Conservation (phyloP, 2,888 invertebrate genomes). For the Melipona beecheii region DNA sequence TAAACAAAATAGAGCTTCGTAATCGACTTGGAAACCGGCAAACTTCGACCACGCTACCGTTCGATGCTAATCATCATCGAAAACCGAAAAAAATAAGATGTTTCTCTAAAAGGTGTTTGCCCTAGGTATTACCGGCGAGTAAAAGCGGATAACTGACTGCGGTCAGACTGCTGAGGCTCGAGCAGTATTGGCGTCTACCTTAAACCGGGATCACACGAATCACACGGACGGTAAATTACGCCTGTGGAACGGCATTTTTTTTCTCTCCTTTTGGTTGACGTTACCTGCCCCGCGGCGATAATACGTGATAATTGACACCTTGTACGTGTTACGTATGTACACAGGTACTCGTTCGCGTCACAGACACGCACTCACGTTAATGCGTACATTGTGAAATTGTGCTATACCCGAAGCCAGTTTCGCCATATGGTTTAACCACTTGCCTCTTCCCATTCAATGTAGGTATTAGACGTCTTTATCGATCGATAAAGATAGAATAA, state of each 20-base stretch:
- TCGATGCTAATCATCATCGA: slow-evolving; percentile 82
- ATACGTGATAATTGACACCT: slow-evolving; percentile 81
- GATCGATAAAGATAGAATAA: no score
- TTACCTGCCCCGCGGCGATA: slow-evolving; percentile 77
- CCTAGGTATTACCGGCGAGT: slow-evolving; percentile 75
- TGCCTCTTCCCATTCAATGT: no score
- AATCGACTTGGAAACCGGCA: slow-evolving; percentile 57
- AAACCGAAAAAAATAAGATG: slow-evolving; percentile 79
- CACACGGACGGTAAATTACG: slow-evolving; percentile 42
- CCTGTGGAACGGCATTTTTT: slow-evolving; percentile 62
- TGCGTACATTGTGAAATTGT: slow-evolving; percentile 60
- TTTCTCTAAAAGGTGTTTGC: slow-evolving; percentile 81
- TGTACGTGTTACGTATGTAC: slow-evolving; percentile 70
- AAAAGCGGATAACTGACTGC: slow-evolving; percentile 67
- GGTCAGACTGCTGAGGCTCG: slow-evolving; percentile 19
- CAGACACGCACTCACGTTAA: slow-evolving; percentile 43
- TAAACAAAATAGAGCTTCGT: slow-evolving; percentile 55
- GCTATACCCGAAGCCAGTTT: slow-evolving; percentile 50
- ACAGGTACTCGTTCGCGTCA: slow-evolving; percentile 49
- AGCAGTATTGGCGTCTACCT: slow-evolving; percentile 54
- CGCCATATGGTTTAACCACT: slow-evolving; percentile 19
- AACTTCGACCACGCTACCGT: slow-evolving; percentile 57
- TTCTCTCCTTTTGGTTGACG: slow-evolving; percentile 60
- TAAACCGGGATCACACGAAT: slow-evolving; percentile 48
- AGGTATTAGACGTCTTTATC: no score